Evolutionary conservation across 2,797 vertebrate species (phyloP), one percentile per base, ranked within the genome.

Genomic region (Acipenser transmontanus): DNA sequence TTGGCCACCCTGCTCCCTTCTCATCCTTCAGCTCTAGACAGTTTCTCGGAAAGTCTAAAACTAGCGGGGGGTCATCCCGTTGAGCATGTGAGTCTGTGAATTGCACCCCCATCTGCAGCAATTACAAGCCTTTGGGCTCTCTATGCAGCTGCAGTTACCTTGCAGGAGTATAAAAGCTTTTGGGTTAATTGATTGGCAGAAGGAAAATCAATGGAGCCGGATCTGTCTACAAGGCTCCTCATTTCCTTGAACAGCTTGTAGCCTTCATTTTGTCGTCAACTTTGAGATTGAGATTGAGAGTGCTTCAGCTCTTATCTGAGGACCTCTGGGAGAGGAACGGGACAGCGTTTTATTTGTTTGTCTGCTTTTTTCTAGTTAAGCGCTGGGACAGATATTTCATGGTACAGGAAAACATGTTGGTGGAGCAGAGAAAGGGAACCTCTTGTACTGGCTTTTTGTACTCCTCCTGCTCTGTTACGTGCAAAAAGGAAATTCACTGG

Each of bases 161-260:
- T 73, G 76, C 81, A 81, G 82, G 76, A 71, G 77, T 80, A 69
- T 77, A 82, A 87, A 86, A 84, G 86, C 87, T 83, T 87, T 88
- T 87, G 84, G 81, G 82, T 79, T 85, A 85, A 88, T 89, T 87
- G 86, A 86, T 87, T 83, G 78, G 77, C 74, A 77, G 64, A 82
- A 77, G 80, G 77, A 75, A 79, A 79, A 89, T 90, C 87, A 77
- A 88, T 91, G 81, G 70, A 14, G 72, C 81, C 80, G 79, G 81
- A 77, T 79, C 78, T 73, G 74, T 82, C 81, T 79, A 75, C 81
- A 70, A 77, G 81, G 76, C 74, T 81, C 80, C 80, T 83, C 80
- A 83, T 88, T 88, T 89, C 81, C 14, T 75, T 76, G 73, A 67
- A 54, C 69, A 67, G 66, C 61, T 17, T 20, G 61, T 20, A 6